Evolutionary conservation across 2,888 invertebrate species (phyloP).

Genomic region (Athrips mouffetella): DNA sequence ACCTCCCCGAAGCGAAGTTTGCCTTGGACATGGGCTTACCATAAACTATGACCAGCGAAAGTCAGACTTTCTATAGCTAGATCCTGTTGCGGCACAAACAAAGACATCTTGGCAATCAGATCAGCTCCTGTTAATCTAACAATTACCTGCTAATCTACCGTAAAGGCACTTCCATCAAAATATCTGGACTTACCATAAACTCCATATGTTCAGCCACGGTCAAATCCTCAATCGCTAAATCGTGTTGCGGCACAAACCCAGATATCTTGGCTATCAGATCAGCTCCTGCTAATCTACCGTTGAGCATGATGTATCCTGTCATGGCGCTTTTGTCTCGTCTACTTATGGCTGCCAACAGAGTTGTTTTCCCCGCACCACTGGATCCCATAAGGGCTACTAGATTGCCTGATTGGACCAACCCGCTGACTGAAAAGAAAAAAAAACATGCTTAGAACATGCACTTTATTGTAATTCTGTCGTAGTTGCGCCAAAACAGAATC

Average conservation of each 20-base stretch:
- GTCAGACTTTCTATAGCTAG: constrained; percentile 87
- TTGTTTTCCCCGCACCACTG: constrained; percentile 89
- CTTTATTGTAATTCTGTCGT: no score
- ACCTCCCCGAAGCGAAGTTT: no score
- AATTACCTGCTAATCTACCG: no score
- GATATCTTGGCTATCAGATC: constrained; percentile 85
- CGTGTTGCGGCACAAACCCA: constrained; percentile 92
- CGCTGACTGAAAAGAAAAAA: constrained; percentile 80
- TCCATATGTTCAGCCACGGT: constrained; percentile 90
- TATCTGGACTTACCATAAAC: constrained; percentile 87
- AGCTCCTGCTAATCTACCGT: constrained; percentile 81
- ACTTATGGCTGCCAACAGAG: constrained; percentile 84
- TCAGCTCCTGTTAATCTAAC: constrained; percentile 80
- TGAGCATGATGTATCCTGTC: constrained; percentile 84
- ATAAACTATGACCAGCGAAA: constrained; percentile 90
- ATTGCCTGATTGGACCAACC: constrained; percentile 82
- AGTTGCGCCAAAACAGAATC: no score
- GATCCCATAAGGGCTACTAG: constrained; percentile 86
- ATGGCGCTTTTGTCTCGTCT: constrained; percentile 83
- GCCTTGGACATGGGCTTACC: no score
- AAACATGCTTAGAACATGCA: no score
- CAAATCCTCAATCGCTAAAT: constrained; percentile 86
- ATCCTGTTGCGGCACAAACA: constrained; percentile 92
- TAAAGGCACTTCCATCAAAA: no score
- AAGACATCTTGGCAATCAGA: constrained; percentile 85